Conservation (phyloP, 2,113 vertebrate species). For the Trogon melanurus region DNA sequence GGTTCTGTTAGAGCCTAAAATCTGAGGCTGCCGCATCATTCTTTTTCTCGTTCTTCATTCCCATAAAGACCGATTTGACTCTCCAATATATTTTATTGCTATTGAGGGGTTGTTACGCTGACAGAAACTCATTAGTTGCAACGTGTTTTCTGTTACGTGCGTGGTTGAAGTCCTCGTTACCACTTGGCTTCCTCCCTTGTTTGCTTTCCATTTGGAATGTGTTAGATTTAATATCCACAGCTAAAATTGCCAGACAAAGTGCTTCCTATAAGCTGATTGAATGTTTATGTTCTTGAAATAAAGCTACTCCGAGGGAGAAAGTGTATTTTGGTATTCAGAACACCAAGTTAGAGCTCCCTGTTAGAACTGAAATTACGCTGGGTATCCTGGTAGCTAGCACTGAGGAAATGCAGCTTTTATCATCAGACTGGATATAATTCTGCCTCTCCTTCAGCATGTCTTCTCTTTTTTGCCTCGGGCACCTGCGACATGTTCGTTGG, state of each 20-base stretch:
- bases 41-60: not conserved
- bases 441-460: not conserved
- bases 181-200: conserved; percentile 25
- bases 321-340: not conserved
- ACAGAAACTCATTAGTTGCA: conserved; percentile 60
- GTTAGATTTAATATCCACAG: conserved; percentile 51
- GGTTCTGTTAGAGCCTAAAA: not conserved
- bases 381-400: not conserved
- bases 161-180: conserved; percentile 45
- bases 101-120: conserved; percentile 8
- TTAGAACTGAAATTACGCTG: not conserved
- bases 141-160: conserved; percentile 53
- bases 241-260: conserved; percentile 34
- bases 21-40: not conserved
- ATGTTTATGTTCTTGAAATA: conserved; percentile 21
- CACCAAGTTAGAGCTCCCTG: not conserved
- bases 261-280: conserved; percentile 17
- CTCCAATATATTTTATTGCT: conserved; percentile 42
- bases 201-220: conserved; percentile 46
- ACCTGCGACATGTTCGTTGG: not conserved
- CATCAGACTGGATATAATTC: not conserved
- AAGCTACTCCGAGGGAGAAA: not conserved
- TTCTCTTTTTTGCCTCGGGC: not conserved
- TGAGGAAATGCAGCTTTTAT: not conserved
- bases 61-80: conserved; percentile 30